Evolutionary conservation across 2,113 vertebrate genomes (phyloP).

Genomic region (Phasianus colchicus): DNA sequence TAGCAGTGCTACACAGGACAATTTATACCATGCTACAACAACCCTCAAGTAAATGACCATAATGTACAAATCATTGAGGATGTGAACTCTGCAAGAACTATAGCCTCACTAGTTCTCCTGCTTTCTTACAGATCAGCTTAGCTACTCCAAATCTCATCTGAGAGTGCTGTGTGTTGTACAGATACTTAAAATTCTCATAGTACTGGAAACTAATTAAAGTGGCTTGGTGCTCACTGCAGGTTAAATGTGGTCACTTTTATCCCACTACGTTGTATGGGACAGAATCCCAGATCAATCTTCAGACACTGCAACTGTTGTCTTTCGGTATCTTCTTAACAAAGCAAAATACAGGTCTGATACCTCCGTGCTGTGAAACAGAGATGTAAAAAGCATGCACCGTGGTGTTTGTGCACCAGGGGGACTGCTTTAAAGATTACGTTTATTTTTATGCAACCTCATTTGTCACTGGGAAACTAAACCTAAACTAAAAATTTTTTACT

Average conservation of each 20-base stretch:
- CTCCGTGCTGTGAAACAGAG: neutral
- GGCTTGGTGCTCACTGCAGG: neutral
- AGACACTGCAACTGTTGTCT: neutral
- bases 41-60: neutral
- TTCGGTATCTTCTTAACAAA: constrained; percentile 12
- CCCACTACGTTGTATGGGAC: neutral
- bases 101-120: neutral
- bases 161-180: neutral
- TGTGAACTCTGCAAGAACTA: neutral
- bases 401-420: neutral
- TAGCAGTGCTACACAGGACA: rapidly evolving
- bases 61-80: neutral
- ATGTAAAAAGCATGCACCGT: neutral
- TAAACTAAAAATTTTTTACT: too few relatives aligned
- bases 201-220: neutral
- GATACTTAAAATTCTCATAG: neutral
- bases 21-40: neutral
- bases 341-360: neutral
- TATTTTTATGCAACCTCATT: neutral
- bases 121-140: neutral
- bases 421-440: neutral
- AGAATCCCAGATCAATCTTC: neutral
- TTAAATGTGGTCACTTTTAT: neutral
- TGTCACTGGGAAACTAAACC: neutral
- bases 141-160: neutral